These are phyloP conservation scores for Spilogale gracilis DNA, from an alignment of 2,113 vertebrate species.

Conservation along the genomic window DNA sequence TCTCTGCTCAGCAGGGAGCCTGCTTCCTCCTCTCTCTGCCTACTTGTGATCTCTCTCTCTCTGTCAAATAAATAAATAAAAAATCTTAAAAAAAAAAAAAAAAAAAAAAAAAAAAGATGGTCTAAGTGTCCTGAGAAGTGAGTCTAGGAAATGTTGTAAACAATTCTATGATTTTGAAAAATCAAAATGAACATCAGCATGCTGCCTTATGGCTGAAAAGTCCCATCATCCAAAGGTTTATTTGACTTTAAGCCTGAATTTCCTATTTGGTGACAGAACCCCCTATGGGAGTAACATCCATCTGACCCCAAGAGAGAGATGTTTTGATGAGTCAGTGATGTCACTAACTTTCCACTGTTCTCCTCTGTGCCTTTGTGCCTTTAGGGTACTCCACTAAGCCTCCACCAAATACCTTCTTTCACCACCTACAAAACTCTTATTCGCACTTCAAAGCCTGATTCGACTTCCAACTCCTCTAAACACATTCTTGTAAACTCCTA, in stretches of 20 bases:
- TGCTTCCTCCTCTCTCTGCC: too few relatives aligned
- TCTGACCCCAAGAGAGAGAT: neutral
- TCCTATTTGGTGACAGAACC: constrained; percentile 42
- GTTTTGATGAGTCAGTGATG: neutral
- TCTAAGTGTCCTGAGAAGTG: neutral
- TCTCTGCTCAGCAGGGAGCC: too few relatives aligned
- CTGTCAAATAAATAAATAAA: too few relatives aligned
- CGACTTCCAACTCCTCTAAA: neutral
- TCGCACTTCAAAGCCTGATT: constrained; percentile 54
- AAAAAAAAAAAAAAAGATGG: too few relatives aligned
- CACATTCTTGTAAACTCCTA: constrained; percentile 1
- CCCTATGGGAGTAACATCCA: neutral
- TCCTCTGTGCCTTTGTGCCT: neutral
- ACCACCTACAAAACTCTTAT: constrained; percentile 18
- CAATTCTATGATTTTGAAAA: neutral
- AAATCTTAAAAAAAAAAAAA: too few relatives aligned
- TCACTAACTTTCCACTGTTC: constrained; percentile 36
- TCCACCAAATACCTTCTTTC: constrained; percentile 20
- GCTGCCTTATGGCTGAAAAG: neutral
- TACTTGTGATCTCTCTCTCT: too few relatives aligned
- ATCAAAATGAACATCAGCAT: neutral
- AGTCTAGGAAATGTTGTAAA: neutral
- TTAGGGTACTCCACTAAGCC: neutral
- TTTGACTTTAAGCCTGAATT: constrained; percentile 10
- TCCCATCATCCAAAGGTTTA: neutral